Percentiles rank a stretch among this genome's conserved stretches.
Evolutionary conservation across 2,113 vertebrate genomes (phyloP).

Genomic region (Pithys albifrons): DNA sequence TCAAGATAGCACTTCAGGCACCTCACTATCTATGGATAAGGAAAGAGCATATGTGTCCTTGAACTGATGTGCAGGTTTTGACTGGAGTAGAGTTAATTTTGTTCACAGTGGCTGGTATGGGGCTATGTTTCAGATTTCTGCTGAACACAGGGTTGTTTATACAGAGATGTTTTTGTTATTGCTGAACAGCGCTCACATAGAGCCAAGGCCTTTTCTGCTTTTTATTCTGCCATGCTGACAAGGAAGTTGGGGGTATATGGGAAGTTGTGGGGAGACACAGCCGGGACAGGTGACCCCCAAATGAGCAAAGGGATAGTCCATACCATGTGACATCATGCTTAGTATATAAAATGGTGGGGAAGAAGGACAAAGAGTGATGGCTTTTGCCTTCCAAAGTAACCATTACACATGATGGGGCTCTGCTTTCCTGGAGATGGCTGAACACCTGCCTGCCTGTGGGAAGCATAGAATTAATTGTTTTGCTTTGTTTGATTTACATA

Average conservation of each 20-base stretch:
- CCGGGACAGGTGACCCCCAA: neutral
- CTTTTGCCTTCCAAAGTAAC: neutral
- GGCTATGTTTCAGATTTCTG: neutral
- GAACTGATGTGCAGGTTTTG: neutral
- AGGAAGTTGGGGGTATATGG: rapidly evolving
- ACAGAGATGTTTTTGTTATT: neutral
- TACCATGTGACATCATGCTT: neutral
- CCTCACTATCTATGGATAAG: neutral
- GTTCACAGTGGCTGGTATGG: neutral
- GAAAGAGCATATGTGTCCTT: neutral
- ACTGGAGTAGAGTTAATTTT: neutral
- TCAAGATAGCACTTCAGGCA: neutral
- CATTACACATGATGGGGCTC: rapidly evolving
- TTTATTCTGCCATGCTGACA: rapidly evolving
- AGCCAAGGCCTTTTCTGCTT: neutral
- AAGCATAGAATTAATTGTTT: neutral
- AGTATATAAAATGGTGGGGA: rapidly evolving
- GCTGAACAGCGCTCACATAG: neutral
- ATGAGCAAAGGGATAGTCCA: neutral
- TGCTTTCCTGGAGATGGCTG: neutral
- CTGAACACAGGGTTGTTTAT: neutral
- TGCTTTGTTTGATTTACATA: neutral
- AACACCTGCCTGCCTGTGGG: neutral
- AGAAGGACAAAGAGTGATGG: neutral
- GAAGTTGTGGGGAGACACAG: neutral